Percentiles rank a stretch among this genome's conserved stretches.
phyloP scores from a whole-genome alignment of 2,797 vertebrate genomes.

The Artibeus jamaicensis region DNA sequence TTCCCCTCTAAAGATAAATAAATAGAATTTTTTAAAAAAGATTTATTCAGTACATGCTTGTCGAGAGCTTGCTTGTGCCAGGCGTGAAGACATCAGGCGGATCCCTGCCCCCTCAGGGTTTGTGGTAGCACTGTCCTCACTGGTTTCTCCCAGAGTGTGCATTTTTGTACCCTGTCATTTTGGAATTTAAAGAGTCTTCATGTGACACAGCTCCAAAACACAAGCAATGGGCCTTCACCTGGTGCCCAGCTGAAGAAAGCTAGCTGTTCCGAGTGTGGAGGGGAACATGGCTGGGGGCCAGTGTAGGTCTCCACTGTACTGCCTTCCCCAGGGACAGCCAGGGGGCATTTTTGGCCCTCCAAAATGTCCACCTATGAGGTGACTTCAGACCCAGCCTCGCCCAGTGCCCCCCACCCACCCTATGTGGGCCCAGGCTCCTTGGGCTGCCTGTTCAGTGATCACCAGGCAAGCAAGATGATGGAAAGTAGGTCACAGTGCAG shows the following conservation, averaged over 20 bases:
- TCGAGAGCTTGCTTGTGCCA: neutral
- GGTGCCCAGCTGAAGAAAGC: neutral
- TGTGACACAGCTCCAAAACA: neutral
- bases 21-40: neutral
- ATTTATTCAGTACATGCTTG: neutral
- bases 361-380: neutral
- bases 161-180: neutral
- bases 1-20: too few species aligned
- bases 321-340: neutral
- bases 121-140: neutral
- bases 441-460: neutral
- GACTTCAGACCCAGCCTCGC: neutral
- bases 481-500: neutral
- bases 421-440: neutral
- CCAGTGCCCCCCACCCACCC: neutral
- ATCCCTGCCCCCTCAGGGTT: neutral
- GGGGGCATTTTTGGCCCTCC: neutral
- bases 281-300: neutral
- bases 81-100: neutral
- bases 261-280: neutral
- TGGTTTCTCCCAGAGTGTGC: neutral
- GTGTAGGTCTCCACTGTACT: neutral
- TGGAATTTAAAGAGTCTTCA: neutral
- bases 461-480: neutral
- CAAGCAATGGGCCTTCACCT: neutral